These are phyloP conservation scores for Ornithorhynchus anatinus DNA, from an alignment of 2,113 vertebrate genomes.

Conservation along the genomic window DNA sequence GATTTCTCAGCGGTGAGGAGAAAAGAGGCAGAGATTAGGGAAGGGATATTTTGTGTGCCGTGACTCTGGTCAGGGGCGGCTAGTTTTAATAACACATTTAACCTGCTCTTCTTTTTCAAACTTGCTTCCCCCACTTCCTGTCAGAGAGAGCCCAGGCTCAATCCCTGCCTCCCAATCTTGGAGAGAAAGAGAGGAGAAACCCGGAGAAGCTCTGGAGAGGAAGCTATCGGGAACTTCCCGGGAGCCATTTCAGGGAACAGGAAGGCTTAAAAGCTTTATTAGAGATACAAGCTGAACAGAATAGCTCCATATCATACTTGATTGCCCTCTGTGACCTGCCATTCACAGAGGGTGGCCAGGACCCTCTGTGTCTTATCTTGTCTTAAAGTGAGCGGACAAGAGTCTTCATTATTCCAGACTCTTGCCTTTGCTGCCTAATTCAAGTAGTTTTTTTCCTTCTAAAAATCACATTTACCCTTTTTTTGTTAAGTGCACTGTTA, in stretches of 20 bases:
- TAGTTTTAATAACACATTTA: conserved; percentile 14
- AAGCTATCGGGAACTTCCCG: neutral
- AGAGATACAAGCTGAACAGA: neutral
- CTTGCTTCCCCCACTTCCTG: conserved; percentile 17
- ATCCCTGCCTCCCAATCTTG: neutral
- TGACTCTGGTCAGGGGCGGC: conserved; percentile 48
- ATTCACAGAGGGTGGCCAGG: neutral
- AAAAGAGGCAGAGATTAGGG: neutral
- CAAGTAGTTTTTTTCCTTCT: conserved; percentile 42
- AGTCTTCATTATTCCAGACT: conserved; percentile 45
- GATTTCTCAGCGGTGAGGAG: conserved; percentile 20
- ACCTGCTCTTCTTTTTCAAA: neutral
- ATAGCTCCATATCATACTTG: conserved; percentile 8
- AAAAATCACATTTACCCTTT: conserved; percentile 65
- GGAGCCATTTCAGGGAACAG: neutral
- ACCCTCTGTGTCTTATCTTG: neutral
- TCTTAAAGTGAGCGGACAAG: conserved; percentile 6
- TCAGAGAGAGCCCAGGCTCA: neutral
- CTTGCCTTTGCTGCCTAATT: conserved; percentile 20
- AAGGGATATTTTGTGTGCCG: fast-evolving
- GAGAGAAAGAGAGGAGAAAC: neutral
- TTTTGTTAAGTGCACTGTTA: conserved; percentile 43
- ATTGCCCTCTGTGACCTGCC: neutral
- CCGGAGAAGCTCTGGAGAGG: neutral
- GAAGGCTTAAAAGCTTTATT: neutral